These are phyloP conservation scores for Schizaphis graminum DNA, from an alignment of 2,888 invertebrate genomes.

Conservation along the genomic window DNA sequence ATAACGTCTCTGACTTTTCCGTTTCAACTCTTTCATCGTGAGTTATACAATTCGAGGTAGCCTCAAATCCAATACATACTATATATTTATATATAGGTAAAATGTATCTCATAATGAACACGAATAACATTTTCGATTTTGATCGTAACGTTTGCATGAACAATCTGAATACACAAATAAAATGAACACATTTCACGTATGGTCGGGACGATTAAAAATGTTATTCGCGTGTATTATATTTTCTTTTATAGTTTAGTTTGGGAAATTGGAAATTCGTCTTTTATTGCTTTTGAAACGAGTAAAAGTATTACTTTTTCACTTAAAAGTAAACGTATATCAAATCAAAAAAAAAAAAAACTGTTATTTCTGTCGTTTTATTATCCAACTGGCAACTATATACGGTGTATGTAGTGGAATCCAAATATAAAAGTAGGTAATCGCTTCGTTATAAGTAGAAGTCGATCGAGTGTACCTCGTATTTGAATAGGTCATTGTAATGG, in stretches of 20 bases:
- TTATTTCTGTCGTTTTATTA: background rate
- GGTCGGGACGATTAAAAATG: conserved; percentile 10
- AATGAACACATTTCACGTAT: background rate
- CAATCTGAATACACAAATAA: background rate
- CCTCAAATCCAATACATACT: background rate
- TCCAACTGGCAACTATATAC: background rate
- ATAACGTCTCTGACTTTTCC: background rate
- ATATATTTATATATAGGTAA: background rate
- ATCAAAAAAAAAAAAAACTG: background rate
- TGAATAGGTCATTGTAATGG: no score
- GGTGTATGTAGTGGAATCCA: background rate
- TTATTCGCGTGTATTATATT: background rate
- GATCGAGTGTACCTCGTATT: no score
- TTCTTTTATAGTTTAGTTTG: conserved; percentile 5
- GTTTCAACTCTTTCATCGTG: background rate
- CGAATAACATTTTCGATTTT: background rate
- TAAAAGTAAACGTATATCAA: background rate
- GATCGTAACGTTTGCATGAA: background rate
- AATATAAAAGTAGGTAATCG: background rate
- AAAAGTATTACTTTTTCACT: background rate
- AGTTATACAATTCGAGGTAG: background rate
- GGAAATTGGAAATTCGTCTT: conserved; percentile 29
- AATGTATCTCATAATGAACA: background rate
- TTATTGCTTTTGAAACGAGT: conserved; percentile 15
- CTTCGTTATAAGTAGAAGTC: no score